Base-by-base conservation (phyloP, 2,888 invertebrate genomes). In the Theretra japonica region DNA sequence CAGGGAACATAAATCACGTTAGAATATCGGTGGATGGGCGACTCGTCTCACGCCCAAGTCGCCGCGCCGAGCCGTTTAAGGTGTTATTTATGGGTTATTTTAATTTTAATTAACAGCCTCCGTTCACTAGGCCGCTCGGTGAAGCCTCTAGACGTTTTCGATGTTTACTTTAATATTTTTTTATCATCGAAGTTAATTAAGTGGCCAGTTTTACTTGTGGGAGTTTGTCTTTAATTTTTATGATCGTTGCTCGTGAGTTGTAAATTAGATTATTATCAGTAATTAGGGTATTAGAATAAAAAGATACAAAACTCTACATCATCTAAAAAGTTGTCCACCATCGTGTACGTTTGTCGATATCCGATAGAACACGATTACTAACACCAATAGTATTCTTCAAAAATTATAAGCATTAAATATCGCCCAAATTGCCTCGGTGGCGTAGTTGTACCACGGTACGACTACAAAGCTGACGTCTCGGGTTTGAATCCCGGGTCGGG, bases 81-180 rank as follows among this genome's bases (percentile, higher is more conserved):
- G 68, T 72, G 58, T 62, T 60, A 72, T 73, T 70, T 70, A 60
- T 65, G 48, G 71, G 62, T 56, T 70, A 73, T 69, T 73, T 74
- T 74, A 71, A 73, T 72, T 70, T 74, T 72, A 74, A 75, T 75
- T 71, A 71, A 71, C 65, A 65, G 33, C 19, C 62, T 33, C 62
- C 62, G 41, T 62, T 71, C 56, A 33, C 70, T 23, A 33, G 62
- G 70, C 53, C 53, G 68, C 70, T 53, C 21, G 50, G 50, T 62
- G 60, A 30, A 50, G 60, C 4, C 70, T 33, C 60, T 70, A 53
- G 50, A 70, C 30, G 19, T 53, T 60, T 62, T 70, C 30, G 30
- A 62, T 53, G 60, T 70, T 53, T 70, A 30, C 60, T 53, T 60
- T 56, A 28, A 30, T 62, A 50, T 60, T 62, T 53, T 70, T 53